These are phyloP conservation scores for Ameiurus melas DNA, from an alignment of 2,113 vertebrate genomes.

Conservation along the genomic window DNA sequence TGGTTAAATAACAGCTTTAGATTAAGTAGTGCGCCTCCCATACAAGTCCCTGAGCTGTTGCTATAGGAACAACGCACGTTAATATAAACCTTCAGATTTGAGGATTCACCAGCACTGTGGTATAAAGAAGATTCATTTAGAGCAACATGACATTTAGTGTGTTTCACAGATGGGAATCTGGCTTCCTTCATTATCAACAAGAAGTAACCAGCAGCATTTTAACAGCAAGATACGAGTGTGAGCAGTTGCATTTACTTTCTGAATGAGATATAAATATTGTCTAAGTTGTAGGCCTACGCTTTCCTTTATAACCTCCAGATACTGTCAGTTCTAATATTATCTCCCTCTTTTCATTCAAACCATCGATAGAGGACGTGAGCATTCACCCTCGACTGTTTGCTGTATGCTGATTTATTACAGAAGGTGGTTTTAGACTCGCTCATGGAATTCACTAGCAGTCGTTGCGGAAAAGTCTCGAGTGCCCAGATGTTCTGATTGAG, in stretches of 20 bases:
- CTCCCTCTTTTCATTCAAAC: neutral
- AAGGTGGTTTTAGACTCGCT: neutral
- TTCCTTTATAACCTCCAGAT: neutral
- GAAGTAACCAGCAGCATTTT: neutral
- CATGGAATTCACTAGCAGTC: neutral
- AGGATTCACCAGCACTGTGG: neutral
- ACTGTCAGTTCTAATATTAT: neutral
- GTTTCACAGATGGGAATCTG: neutral
- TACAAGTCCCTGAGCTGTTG: neutral
- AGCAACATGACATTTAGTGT: neutral
- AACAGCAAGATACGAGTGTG: neutral
- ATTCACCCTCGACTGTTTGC: neutral
- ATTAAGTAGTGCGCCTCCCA: too few species aligned
- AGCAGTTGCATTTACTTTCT: neutral
- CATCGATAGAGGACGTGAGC: too few species aligned
- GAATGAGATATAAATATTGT: neutral
- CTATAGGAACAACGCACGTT: neutral
- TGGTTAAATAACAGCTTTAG: neutral
- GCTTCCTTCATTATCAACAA: neutral
- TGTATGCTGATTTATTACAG: neutral
- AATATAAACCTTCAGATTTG: neutral
- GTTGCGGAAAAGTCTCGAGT: neutral
- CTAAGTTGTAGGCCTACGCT: neutral
- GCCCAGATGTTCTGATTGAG: neutral
- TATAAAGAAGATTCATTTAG: neutral